Conservation (phyloP, 2,113 vertebrate genomes). For the Stegostoma tigrinum region DNA sequence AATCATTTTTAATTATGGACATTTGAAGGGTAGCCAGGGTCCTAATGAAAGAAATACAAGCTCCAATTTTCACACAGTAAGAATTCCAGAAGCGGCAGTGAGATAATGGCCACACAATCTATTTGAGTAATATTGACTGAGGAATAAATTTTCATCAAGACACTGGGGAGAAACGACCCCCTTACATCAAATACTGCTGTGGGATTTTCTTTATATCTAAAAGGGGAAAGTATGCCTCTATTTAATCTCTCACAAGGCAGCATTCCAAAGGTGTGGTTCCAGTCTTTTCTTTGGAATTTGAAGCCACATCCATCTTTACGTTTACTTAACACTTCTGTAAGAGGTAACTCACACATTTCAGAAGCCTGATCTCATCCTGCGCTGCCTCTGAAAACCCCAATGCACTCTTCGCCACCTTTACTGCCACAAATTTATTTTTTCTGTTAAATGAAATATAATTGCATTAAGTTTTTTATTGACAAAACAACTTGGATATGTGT, state of each 20-base stretch:
- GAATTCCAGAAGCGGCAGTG: neutral
- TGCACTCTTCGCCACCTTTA: constrained; percentile 74
- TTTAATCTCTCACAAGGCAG: neutral
- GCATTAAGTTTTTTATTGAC: neutral
- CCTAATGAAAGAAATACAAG: neutral
- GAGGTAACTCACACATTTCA: constrained; percentile 59
- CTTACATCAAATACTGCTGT: neutral
- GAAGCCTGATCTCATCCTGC: constrained; percentile 64
- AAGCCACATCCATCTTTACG: neutral
- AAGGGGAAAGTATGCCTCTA: neutral
- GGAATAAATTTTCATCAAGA: neutral
- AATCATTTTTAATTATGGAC: neutral
- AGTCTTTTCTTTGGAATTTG: neutral
- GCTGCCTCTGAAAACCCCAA: constrained; percentile 63
- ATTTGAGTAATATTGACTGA: neutral
- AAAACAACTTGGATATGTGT: neutral
- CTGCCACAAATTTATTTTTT: constrained; percentile 60
- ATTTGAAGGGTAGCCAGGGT: neutral
- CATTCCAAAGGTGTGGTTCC: neutral
- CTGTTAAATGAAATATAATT: constrained; percentile 41
- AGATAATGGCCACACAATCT: neutral
- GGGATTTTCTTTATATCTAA: neutral
- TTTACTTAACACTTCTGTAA: neutral
- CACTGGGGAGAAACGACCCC: neutral
- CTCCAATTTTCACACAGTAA: neutral